phyloP scores from a whole-genome alignment of 2,113 vertebrate genomes.

The Centrocercus urophasianus region DNA sequence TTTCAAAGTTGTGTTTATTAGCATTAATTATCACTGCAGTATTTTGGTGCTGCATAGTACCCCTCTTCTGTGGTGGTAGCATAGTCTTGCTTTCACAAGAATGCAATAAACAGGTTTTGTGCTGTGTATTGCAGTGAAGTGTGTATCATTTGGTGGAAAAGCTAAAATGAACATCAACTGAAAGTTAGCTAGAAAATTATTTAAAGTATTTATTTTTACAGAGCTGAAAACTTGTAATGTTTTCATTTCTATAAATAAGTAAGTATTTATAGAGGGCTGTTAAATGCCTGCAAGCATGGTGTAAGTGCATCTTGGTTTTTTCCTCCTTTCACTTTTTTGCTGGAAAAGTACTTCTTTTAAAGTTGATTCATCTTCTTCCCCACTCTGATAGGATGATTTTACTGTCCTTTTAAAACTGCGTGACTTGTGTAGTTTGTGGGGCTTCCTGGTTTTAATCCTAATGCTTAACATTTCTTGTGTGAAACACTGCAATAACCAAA shows the following conservation, averaged over 20 bases:
- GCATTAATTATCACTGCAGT: neutral
- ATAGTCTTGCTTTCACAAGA: neutral
- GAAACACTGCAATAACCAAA: neutral
- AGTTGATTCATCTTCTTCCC: neutral
- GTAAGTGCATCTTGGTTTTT: rapidly evolving
- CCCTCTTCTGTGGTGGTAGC: neutral
- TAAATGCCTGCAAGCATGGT: neutral
- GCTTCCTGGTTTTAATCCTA: neutral
- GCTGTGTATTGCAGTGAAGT: neutral
- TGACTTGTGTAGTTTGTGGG: neutral
- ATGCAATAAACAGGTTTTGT: neutral
- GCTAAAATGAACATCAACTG: neutral
- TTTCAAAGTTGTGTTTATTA: neutral
- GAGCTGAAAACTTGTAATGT: neutral
- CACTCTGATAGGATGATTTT: neutral
- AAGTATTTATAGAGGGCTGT: rapidly evolving
- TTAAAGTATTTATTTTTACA: neutral
- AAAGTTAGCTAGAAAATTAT: neutral
- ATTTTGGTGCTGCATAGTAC: neutral
- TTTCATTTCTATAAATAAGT: neutral
- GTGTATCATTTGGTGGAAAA: neutral
- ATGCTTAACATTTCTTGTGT: neutral
- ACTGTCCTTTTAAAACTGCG: neutral
- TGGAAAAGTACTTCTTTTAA: neutral
- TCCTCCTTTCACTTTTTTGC: neutral